phyloP scores from a whole-genome alignment of 2,888 invertebrate genomes.

The Philaethria dido region DNA sequence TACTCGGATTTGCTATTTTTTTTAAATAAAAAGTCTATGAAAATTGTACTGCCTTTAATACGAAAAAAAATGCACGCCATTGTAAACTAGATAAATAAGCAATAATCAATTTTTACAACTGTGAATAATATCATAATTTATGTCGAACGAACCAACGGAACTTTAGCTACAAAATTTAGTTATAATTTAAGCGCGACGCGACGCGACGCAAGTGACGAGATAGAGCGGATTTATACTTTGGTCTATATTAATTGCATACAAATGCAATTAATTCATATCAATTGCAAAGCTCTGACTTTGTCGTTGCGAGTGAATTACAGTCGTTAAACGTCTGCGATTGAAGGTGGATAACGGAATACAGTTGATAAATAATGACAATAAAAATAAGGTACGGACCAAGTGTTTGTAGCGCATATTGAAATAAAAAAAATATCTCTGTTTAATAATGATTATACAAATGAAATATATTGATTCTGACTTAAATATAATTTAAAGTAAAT shows the following conservation, averaged over 20 bases:
- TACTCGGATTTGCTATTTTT: no score
- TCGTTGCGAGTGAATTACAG: background rate
- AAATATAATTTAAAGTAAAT: no score
- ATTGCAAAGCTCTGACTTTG: constrained; percentile 12
- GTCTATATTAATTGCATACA: no score
- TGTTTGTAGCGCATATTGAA: no score
- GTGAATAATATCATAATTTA: constrained; percentile 35
- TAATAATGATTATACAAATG: no score
- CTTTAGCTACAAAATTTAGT: constrained; percentile 38
- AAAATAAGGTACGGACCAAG: no score
- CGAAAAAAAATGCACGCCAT: background rate
- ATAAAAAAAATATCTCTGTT: no score
- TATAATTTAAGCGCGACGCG: constrained; percentile 28
- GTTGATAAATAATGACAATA: no score
- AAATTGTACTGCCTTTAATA: no score
- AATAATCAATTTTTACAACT: constrained; percentile 16
- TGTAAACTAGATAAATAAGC: background rate
- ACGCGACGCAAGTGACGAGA: constrained; percentile 27
- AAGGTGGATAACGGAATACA: background rate
- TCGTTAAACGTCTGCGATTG: background rate
- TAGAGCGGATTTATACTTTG: constrained; percentile 28
- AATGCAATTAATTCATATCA: constrained; percentile 28
- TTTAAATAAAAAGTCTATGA: no score
- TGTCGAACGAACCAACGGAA: constrained; percentile 39
- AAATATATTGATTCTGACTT: no score